A percentile compares a stretch with the other conserved stretches of the same genome.
Evolutionary conservation across 2,113 vertebrate species (phyloP).

Genomic region (Pampusana beccarii): DNA sequence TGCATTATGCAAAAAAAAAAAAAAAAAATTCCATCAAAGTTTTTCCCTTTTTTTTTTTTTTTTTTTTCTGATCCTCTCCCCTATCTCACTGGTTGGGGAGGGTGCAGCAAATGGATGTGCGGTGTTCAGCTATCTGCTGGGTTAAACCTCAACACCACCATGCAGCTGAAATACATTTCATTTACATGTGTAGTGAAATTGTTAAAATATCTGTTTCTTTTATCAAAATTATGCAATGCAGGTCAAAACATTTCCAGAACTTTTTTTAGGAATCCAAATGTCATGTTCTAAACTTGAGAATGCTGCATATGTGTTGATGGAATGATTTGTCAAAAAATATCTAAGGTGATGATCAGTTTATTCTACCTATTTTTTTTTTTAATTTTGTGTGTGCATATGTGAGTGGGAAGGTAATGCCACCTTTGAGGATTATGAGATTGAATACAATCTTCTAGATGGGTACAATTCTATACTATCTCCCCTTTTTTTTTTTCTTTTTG

Average conservation of each 20-base stretch:
- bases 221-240: neutral
- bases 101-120: no score
- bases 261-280: neutral
- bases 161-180: neutral
- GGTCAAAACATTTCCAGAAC: neutral
- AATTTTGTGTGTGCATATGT: neutral
- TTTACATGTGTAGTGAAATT: neutral
- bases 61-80: no score
- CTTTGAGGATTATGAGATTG: neutral
- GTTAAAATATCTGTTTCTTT: neutral
- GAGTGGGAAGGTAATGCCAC: neutral
- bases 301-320: neutral
- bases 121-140: no score
- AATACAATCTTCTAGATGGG: neutral
- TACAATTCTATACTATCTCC: neutral
- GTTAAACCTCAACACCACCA: neutral
- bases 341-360: neutral
- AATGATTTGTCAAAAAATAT: neutral
- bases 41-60: no score
- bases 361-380: neutral
- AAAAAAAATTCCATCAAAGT: no score
- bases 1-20: neutral
- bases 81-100: no score
- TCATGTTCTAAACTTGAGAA: neutral
- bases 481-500: neutral